Evolutionary conservation across 2,888 invertebrate genomes (phyloP).

Genomic region (Drosophila mettleri): DNA sequence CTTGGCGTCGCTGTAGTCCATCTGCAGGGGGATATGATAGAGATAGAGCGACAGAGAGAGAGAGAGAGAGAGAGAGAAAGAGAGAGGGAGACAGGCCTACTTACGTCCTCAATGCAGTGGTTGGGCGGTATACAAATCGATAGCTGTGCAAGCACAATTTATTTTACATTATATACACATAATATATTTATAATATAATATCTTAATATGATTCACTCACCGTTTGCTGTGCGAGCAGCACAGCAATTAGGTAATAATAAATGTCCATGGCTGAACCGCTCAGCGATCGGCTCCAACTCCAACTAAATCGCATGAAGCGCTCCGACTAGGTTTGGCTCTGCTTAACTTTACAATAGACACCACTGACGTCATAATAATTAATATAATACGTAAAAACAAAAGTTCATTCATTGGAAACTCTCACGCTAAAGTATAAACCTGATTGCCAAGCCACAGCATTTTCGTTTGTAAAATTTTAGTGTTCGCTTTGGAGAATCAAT

Average conservation of each 20-base stretch:
- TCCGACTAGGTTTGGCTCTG: conserved; percentile 32
- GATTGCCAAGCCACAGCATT: conserved; percentile 11
- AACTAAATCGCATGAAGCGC: conserved; percentile 44
- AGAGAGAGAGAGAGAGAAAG: neutral
- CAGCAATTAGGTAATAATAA: conserved; percentile 12
- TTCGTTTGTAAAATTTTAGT: neutral
- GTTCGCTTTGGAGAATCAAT: neutral
- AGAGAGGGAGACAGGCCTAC: conserved; percentile 26
- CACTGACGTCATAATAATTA: conserved; percentile 75
- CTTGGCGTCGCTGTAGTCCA: conserved; percentile 65
- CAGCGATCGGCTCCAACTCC: conserved; percentile 49
- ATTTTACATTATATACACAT: neutral
- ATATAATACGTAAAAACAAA: conserved; percentile 38
- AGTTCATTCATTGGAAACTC: conserved; percentile 54
- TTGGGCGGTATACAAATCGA: conserved; percentile 66
- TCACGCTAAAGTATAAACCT: conserved; percentile 48
- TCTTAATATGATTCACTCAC: conserved; percentile 34
- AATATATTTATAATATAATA: neutral
- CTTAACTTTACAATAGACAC: conserved; percentile 18
- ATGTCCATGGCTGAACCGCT: conserved; percentile 48
- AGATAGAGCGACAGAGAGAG: neutral
- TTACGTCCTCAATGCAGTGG: conserved; percentile 72
- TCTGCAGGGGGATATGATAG: conserved; percentile 39
- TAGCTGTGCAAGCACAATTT: conserved; percentile 28
- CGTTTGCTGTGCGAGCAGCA: conserved; percentile 21